phyloP scores from a whole-genome alignment of 2,797 vertebrate species.

The Poecile montanus region DNA sequence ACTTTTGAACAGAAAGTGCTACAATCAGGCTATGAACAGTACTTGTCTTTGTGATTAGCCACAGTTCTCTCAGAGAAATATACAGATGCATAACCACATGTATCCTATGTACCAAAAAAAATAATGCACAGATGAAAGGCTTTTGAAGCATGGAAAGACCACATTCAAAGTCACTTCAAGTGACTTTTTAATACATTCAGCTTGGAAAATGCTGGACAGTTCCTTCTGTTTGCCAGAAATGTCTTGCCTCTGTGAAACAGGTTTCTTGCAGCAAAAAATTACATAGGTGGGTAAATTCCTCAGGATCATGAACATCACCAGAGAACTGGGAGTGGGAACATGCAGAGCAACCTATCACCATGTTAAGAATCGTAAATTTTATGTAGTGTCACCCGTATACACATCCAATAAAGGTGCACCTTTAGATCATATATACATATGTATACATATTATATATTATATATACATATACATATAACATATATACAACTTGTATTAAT shows the following conservation, averaged over 20 bases:
- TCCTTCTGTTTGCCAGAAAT: slow-evolving; percentile 2
- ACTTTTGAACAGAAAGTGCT: neutral
- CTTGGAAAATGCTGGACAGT: slow-evolving; percentile 55
- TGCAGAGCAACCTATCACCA: neutral
- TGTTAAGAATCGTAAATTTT: neutral
- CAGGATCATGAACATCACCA: neutral
- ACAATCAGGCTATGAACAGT: neutral
- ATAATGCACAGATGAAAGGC: neutral
- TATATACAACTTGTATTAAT: neutral
- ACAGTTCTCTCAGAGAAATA: neutral
- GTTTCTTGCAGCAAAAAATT: neutral
- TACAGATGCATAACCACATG: accelerated
- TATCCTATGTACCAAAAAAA: neutral
- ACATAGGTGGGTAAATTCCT: neutral
- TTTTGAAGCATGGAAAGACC: neutral
- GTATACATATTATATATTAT: too few species aligned
- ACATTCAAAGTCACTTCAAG: neutral
- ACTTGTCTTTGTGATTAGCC: neutral
- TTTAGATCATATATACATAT: neutral
- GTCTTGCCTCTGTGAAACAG: neutral
- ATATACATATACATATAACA: too few species aligned
- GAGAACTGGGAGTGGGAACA: neutral
- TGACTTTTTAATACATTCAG: slow-evolving; percentile 7
- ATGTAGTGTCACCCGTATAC: neutral
- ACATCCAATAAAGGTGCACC: too few species aligned